These are phyloP conservation scores for Phylloscopus collybita DNA, from an alignment of 2,797 vertebrate genomes.

Conservation along the genomic window DNA sequence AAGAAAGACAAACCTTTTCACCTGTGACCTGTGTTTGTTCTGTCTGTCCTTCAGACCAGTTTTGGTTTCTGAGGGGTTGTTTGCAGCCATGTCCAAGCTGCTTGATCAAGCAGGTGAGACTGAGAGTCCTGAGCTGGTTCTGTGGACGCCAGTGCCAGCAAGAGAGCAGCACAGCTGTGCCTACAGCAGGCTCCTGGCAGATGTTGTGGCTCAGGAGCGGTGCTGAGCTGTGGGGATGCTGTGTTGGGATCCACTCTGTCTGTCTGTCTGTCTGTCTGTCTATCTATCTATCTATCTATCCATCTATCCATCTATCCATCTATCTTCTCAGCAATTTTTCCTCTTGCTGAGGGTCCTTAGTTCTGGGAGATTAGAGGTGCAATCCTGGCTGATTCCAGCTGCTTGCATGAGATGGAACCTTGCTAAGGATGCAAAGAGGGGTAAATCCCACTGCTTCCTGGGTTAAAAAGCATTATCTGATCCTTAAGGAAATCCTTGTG, in stretches of 20 bases:
- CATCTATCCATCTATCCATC: background rate
- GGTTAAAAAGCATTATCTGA: background rate
- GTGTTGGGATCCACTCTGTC: background rate
- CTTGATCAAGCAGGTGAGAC: background rate
- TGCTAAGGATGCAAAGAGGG: background rate
- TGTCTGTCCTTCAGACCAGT: background rate
- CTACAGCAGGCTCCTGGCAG: background rate
- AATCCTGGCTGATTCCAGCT: background rate
- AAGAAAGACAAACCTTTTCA: background rate
- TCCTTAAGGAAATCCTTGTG: background rate
- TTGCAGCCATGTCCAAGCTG: background rate
- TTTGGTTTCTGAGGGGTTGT: background rate
- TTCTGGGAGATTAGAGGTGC: background rate
- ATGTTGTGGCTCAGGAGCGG: background rate
- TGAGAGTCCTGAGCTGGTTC: background rate
- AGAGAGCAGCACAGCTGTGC: background rate
- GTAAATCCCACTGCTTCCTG: background rate
- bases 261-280: fast-evolving
- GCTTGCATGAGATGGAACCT: background rate
- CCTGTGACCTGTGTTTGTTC: background rate
- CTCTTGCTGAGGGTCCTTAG: background rate
- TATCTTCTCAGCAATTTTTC: background rate
- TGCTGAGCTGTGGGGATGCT: background rate
- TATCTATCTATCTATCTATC: background rate
- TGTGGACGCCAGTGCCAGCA: background rate